A percentile compares a stretch with the other conserved stretches of the same genome.
These are phyloP conservation scores for Chaitophorus viminalis DNA, from an alignment of 2,888 invertebrate genomes.

Conservation along the genomic window DNA sequence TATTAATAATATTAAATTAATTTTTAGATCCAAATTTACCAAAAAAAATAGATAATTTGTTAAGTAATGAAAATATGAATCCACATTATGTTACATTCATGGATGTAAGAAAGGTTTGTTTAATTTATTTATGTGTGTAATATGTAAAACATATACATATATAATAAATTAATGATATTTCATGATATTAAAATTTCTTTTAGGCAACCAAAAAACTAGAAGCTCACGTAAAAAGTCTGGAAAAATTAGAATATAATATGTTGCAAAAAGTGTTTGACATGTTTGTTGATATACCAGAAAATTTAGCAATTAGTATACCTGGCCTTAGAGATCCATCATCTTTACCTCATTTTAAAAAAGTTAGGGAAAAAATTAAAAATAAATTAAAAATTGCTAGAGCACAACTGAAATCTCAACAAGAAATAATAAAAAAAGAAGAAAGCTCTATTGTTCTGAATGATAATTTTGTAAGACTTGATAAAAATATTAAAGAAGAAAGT, in stretches of 20 bases:
- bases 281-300: slow-evolving; percentile 74
- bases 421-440: slow-evolving; percentile 60
- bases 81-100: background rate
- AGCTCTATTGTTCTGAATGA: background rate
- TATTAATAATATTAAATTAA: background rate
- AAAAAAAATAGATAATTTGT: background rate
- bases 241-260: slow-evolving; percentile 72
- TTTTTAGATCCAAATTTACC: slow-evolving; percentile 15
- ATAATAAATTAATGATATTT: background rate
- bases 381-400: slow-evolving; percentile 69
- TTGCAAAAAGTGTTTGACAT: slow-evolving; percentile 74
- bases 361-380: slow-evolving; percentile 73
- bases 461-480: background rate
- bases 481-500: background rate
- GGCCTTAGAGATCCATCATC: slow-evolving; percentile 70
- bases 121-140: background rate
- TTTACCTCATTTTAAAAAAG: slow-evolving; percentile 71
- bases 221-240: slow-evolving; percentile 66
- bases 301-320: slow-evolving; percentile 73
- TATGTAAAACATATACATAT: background rate
- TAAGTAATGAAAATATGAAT: slow-evolving; percentile 24
- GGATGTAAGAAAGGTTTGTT: background rate
- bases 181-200: background rate
- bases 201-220: slow-evolving; percentile 14
- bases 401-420: slow-evolving; percentile 64